These are phyloP conservation scores for Phthorimaea operculella DNA, from an alignment of 1,140 invertebrate species.

Conservation along the genomic window DNA sequence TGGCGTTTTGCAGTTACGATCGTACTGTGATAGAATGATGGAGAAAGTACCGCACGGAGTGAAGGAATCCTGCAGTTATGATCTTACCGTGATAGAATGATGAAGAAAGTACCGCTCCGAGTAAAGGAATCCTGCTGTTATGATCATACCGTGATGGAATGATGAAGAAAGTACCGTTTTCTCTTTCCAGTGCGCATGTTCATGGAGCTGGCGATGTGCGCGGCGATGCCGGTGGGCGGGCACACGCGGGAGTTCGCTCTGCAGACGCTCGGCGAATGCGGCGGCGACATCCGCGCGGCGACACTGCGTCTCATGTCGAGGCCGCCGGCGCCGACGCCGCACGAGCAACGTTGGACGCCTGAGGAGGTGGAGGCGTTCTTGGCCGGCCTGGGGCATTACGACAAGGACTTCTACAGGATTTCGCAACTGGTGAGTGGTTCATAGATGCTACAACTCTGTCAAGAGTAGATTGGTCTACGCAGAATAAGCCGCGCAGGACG, in stretches of 20 bases:
- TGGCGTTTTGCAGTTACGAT: too few relatives aligned
- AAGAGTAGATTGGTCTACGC: constrained; percentile 74
- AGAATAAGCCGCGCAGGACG: constrained; percentile 87
- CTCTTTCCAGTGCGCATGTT: constrained; percentile 80
- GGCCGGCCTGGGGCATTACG: constrained; percentile 86
- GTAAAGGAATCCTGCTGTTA: too few relatives aligned
- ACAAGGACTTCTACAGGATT: constrained; percentile 94
- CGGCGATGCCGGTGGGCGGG: constrained; percentile 88
- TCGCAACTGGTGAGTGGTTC: constrained; percentile 77
- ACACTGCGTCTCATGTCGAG: constrained; percentile 84
- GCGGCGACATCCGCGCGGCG: constrained; percentile 90
- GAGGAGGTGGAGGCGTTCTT: constrained; percentile 91
- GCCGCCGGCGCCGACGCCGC: constrained; percentile 76
- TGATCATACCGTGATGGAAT: too few relatives aligned
- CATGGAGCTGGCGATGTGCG: constrained; percentile 93
- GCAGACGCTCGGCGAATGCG: constrained; percentile 86
- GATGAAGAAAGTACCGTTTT: too few relatives aligned
- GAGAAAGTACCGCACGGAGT: too few relatives aligned
- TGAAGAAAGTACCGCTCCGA: too few relatives aligned
- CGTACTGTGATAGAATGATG: too few relatives aligned
- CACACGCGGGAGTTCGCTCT: constrained; percentile 95
- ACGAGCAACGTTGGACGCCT: constrained; percentile 86
- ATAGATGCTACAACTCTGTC: constrained; percentile 80
- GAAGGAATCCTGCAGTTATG: too few relatives aligned
- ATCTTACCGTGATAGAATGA: too few relatives aligned